Evolutionary conservation across 2,888 invertebrate species (phyloP), one percentile per base, ranked within the genome.

Genomic region (Catocala sponsa): DNA sequence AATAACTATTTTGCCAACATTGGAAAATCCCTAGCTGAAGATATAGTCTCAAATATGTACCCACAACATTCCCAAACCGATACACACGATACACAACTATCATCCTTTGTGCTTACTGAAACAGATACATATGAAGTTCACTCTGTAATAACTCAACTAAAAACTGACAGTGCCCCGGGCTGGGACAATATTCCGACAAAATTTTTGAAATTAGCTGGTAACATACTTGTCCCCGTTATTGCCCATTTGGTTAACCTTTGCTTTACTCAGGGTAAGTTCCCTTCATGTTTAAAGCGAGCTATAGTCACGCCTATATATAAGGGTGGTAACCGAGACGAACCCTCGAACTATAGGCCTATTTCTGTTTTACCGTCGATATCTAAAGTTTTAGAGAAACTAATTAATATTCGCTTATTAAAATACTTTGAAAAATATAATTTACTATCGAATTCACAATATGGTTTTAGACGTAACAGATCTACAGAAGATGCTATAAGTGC

Each of bases 241-340:
- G 13, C 13, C n/a, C 41, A 52, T 15, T 41, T 41, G 1, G 38
- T 7, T 11, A 52, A 52, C 41, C 38, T 52, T 7, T 52, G 52
- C n/a, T 55, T 55, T 47, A 12, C 6, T 38, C 43, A 47, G 15
- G 55, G 55, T 5, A 48, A 9, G 15, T 55, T 55, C 12, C 55
- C 55, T 13, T 4, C 5, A 2, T 10, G 13, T n/a, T 15, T 56
- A 9, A 49, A 56, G n/a, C 48, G 32, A 32, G 41, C 42, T 4
- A 11, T 56, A 6, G n/a, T 49, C 5, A 56, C 56, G 25, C 56
- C 49, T 7, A 42, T 56, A 12, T 49, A 49, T 42, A 56, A 49
- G 42, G 12, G 49, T 49, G 49, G 49, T 41, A 42, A 43, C 5
- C 6, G 4, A 43, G 48, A 38, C 1, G 49, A 56, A n/a, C 41